Conservation (phyloP, 2,113 vertebrate genomes). For the Castor canadensis region DNA sequence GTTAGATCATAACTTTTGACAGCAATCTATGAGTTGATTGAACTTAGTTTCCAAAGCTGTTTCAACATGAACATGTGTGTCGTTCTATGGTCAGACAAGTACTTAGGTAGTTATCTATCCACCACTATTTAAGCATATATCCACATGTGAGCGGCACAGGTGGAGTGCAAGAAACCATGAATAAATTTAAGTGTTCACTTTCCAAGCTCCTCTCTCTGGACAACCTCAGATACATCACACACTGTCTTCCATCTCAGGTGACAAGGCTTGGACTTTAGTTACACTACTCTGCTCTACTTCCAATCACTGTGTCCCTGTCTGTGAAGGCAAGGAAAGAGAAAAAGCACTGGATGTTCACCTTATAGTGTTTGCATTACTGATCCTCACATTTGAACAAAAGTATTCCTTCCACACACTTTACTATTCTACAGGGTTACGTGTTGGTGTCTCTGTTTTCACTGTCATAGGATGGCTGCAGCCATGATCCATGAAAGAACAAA, state of each 20-base stretch:
- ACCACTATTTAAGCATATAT: background rate
- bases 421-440: too few relatives aligned
- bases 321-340: background rate
- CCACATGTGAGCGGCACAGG: background rate
- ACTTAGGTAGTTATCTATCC: too few relatives aligned
- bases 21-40: too few relatives aligned
- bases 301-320: background rate
- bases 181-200: background rate
- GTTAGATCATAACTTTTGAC: too few relatives aligned
- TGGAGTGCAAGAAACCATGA: background rate
- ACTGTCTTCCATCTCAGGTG: background rate
- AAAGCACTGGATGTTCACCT: background rate
- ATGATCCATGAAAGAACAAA: background rate
- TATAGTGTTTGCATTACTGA: accelerated
- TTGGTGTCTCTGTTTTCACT: too few relatives aligned
- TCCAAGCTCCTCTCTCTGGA: background rate
- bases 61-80: background rate
- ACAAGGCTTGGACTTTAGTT: background rate
- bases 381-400: background rate
- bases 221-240: too few relatives aligned
- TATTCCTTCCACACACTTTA: too few relatives aligned
- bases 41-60: background rate
- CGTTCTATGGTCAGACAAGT: background rate
- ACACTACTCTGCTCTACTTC: background rate
- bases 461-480: background rate